phyloP scores from a whole-genome alignment of 2,797 vertebrate species.

The Anabas testudineus region DNA sequence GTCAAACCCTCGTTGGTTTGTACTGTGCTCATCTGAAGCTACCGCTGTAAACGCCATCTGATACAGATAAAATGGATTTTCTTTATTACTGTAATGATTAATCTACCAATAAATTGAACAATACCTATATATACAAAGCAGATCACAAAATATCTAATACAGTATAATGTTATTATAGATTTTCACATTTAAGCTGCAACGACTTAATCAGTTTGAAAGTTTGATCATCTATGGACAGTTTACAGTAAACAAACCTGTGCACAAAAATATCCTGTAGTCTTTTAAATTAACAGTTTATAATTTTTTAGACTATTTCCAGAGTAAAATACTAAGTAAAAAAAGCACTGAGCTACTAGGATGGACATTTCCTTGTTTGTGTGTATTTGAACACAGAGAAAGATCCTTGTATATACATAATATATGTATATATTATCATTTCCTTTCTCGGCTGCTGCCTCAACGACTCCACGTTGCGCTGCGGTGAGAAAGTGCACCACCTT shows the following conservation, averaged over 20 bases:
- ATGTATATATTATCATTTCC: background rate
- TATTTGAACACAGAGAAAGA: background rate
- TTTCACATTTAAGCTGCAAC: background rate
- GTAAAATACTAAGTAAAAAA: no score
- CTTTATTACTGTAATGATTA: no score
- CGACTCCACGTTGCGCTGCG: conserved; percentile 18
- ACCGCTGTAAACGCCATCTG: background rate
- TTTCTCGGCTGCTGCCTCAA: conserved; percentile 3
- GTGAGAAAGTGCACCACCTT: conserved; percentile 17
- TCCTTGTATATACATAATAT: background rate
- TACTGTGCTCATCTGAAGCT: background rate
- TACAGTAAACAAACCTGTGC: background rate
- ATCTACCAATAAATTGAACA: background rate
- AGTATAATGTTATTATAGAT: no score
- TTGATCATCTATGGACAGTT: background rate
- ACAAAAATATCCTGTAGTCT: background rate
- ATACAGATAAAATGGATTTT: no score
- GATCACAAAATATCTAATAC: background rate
- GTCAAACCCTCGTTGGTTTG: conserved; percentile 27
- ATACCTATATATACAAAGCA: background rate
- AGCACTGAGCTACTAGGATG: background rate
- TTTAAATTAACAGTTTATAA: background rate
- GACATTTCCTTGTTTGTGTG: background rate
- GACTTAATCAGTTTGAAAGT: no score
- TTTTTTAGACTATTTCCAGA: no score